phyloP scores from a whole-genome alignment of 1,140 invertebrate species.

The Limonius californicus region DNA sequence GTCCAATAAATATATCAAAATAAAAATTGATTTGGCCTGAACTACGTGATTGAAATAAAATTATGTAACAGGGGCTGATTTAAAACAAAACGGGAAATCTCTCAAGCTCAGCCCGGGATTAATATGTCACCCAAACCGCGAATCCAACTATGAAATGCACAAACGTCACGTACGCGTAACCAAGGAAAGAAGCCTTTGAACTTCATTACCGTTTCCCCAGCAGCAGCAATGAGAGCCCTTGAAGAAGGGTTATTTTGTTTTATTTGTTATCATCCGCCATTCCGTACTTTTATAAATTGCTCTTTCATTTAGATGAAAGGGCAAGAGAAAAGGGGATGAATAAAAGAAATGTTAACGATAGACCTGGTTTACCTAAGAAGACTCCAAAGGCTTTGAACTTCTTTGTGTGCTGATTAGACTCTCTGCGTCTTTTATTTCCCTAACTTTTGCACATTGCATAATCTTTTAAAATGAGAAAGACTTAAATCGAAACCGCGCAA shows the following conservation, averaged over 20 bases:
- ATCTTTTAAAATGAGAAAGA: neutral
- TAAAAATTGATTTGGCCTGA: neutral
- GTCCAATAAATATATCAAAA: neutral
- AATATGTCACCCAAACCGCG: neutral
- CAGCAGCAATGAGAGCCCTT: too few species aligned
- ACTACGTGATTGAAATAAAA: neutral
- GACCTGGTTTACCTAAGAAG: constrained; percentile 13
- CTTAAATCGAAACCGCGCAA: too few species aligned
- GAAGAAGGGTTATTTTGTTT: constrained; percentile 8
- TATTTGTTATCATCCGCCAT: constrained; percentile 6
- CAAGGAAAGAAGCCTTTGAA: neutral
- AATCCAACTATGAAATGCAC: neutral
- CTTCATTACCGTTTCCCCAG: neutral
- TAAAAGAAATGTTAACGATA: constrained; percentile 13
- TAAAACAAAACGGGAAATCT: too few species aligned
- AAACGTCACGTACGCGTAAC: neutral
- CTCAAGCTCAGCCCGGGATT: neutral
- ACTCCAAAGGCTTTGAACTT: neutral
- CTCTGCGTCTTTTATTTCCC: neutral
- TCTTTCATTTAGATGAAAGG: constrained; percentile 13
- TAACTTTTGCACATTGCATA: neutral
- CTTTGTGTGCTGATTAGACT: constrained; percentile 6
- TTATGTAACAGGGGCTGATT: neutral
- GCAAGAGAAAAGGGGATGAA: neutral
- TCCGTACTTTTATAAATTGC: constrained; percentile 9